These are phyloP conservation scores for Lipophrys pholis DNA, from an alignment of 2,113 vertebrate species.

Conservation along the genomic window DNA sequence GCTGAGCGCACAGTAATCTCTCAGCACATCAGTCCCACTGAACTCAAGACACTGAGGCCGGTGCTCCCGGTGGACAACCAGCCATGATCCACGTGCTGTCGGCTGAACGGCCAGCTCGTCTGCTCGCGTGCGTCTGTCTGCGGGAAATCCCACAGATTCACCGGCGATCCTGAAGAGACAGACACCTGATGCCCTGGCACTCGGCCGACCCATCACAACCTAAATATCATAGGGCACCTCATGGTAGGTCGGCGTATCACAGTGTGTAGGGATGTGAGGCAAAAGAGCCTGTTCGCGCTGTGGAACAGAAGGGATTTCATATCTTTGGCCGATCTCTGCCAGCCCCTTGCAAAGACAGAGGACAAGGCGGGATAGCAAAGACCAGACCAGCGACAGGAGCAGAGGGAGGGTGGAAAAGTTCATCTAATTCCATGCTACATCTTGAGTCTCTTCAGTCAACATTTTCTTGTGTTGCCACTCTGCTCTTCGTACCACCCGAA, in stretches of 20 bases:
- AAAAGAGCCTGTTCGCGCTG: slow-evolving; percentile 67
- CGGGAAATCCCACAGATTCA: slow-evolving; percentile 21
- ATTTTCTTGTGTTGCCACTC: slow-evolving; percentile 51
- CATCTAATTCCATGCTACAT: slow-evolving; percentile 42
- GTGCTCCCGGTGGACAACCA: slow-evolving; percentile 44
- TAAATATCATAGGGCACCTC: slow-evolving; percentile 82
- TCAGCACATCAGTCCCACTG: slow-evolving; percentile 35
- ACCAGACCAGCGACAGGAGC: slow-evolving; percentile 61
- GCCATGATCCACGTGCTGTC: slow-evolving; percentile 30
- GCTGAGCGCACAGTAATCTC: slow-evolving; percentile 36
- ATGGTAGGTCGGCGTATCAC: slow-evolving; percentile 81
- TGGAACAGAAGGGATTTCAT: slow-evolving; percentile 60
- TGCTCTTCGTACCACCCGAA: slow-evolving; percentile 58
- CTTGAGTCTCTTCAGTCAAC: slow-evolving; percentile 25
- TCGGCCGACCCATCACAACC: slow-evolving; percentile 52
- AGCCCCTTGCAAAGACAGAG: slow-evolving; percentile 45
- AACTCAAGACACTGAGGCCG: slow-evolving; percentile 17
- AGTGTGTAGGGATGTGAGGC: slow-evolving; percentile 86
- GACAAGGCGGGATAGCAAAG: slow-evolving; percentile 67
- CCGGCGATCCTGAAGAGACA: slow-evolving; percentile 45
- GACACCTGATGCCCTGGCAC: slow-evolving; percentile 43
- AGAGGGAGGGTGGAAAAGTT: slow-evolving; percentile 63
- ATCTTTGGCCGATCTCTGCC: slow-evolving; percentile 60
- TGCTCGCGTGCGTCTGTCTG: slow-evolving; percentile 21
- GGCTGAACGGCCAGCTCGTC: slow-evolving; percentile 39